Percentiles rank a stretch among this genome's conserved stretches.
These are phyloP conservation scores for Zenarchopterus dispar DNA, from an alignment of 2,797 vertebrate species.

Conservation along the genomic window DNA sequence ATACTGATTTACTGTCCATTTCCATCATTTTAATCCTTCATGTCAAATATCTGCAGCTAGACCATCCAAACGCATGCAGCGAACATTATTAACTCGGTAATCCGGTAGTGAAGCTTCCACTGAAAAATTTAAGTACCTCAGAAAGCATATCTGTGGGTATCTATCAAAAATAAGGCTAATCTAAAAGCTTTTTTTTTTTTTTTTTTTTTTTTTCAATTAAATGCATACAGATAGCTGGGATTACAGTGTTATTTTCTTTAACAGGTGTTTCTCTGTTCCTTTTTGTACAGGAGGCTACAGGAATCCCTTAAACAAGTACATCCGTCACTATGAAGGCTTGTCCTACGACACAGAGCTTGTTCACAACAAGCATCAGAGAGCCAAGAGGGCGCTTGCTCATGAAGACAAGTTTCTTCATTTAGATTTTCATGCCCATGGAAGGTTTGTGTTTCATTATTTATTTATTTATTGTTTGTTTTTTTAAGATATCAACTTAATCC, in stretches of 20 bases:
- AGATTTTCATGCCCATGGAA: slow-evolving; percentile 97
- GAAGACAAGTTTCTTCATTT: slow-evolving; percentile 92
- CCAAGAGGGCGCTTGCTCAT: slow-evolving; percentile 90
- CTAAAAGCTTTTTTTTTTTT: neutral
- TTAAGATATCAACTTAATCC: neutral
- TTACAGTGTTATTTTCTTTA: slow-evolving; percentile 4
- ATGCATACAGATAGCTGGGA: no score
- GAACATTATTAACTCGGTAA: slow-evolving; percentile 5
- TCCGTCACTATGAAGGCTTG: slow-evolving; percentile 97
- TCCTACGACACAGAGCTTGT: slow-evolving; percentile 91
- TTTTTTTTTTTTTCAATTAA: no score
- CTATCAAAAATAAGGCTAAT: neutral
- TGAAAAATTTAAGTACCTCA: neutral
- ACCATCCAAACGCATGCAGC: slow-evolving; percentile 6
- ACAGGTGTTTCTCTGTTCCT: slow-evolving; percentile 26
- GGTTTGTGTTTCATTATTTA: slow-evolving; percentile 77
- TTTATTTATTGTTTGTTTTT: slow-evolving; percentile 1
- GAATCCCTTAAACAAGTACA: slow-evolving; percentile 94
- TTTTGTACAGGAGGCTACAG: slow-evolving; percentile 90
- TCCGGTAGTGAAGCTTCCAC: neutral
- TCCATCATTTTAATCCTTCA: slow-evolving; percentile 20
- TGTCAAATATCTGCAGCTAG: slow-evolving; percentile 22
- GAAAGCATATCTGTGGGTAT: neutral
- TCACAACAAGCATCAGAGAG: slow-evolving; percentile 94
- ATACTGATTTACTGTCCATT: slow-evolving; percentile 19